Percentiles rank a stretch among this genome's conserved stretches.
Conservation (phyloP, 1,140 invertebrate genomes). For the Trachymyrmex cornetzi region DNA sequence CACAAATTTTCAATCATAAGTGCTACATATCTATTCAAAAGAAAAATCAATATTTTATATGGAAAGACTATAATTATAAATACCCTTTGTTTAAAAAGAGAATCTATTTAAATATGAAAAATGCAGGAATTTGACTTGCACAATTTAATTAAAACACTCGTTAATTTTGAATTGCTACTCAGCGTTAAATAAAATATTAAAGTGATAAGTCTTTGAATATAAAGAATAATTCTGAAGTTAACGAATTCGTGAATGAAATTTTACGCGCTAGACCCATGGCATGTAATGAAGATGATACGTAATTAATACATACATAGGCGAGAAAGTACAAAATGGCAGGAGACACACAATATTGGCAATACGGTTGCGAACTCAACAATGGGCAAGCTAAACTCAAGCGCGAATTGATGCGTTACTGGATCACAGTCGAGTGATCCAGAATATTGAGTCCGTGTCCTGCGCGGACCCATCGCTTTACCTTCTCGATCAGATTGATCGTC, state of each 20-base stretch:
- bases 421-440: slow-evolving; percentile 8
- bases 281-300: neutral
- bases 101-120: neutral
- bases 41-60: neutral
- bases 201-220: neutral
- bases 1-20: neutral
- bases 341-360: neutral
- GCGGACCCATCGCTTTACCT: slow-evolving; percentile 88
- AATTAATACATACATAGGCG: slow-evolving; percentile 37
- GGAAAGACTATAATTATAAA: neutral
- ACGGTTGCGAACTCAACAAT: slow-evolving; percentile 3
- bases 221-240: neutral
- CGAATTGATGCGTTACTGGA: slow-evolving; percentile 28
- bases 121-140: neutral
- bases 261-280: slow-evolving; percentile 3
- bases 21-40: neutral
- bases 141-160: neutral
- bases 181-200: neutral
- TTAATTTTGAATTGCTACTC: neutral
- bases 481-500: slow-evolving; percentile 97
- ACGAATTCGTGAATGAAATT: neutral
- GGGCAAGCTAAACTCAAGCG: slow-evolving; percentile 61
- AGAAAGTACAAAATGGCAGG: slow-evolving; percentile 21
- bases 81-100: neutral
- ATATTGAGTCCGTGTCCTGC: slow-evolving; percentile 17